Evolutionary conservation across 2,888 invertebrate species (phyloP).

Genomic region (Drosophila atripex): DNA sequence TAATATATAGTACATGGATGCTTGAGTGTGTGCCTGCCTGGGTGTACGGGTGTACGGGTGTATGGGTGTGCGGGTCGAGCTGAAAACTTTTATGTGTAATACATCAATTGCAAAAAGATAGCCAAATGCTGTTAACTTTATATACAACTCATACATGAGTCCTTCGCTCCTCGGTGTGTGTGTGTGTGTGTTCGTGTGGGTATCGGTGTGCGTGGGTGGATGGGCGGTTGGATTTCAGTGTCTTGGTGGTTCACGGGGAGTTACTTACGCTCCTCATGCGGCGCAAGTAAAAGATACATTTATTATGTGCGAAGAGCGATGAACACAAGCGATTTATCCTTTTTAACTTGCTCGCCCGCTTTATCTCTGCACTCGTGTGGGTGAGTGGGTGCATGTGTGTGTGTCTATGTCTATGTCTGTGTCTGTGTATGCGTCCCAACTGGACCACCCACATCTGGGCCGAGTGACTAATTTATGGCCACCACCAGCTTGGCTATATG

Average conservation of each 20-base stretch:
- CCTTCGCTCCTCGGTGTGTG: slow-evolving; percentile 10
- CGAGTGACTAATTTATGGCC: slow-evolving; percentile 73
- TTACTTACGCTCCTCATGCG: slow-evolving; percentile 74
- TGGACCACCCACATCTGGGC: slow-evolving; percentile 64
- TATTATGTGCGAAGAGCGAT: slow-evolving; percentile 82
- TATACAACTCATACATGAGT: slow-evolving; percentile 65
- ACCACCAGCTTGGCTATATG: slow-evolving; percentile 65
- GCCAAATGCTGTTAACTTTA: slow-evolving; percentile 81
- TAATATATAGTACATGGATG: slow-evolving; percentile 67
- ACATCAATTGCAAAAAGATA: slow-evolving; percentile 83
- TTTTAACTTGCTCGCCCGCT: slow-evolving; percentile 76
- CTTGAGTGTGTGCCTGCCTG: slow-evolving; percentile 17
- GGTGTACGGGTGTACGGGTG: no score
- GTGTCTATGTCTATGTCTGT: slow-evolving; percentile 19
- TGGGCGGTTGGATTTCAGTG: slow-evolving; percentile 2
- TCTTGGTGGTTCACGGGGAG: slow-evolving; percentile 54
- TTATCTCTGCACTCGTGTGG: slow-evolving; percentile 41
- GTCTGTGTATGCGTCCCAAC: slow-evolving; percentile 33
- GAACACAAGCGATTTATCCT: slow-evolving; percentile 82
- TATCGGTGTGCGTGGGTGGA: slow-evolving; percentile 22
- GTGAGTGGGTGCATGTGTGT: slow-evolving; percentile 18
- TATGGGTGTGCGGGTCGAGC: slow-evolving; percentile 48
- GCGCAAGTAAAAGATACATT: slow-evolving; percentile 81
- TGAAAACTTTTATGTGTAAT: slow-evolving; percentile 81
- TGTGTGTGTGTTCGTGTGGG: slow-evolving; percentile 19